Evolutionary conservation across 2,797 vertebrate genomes (phyloP).

Genomic region (Enteromius viviparus): DNA sequence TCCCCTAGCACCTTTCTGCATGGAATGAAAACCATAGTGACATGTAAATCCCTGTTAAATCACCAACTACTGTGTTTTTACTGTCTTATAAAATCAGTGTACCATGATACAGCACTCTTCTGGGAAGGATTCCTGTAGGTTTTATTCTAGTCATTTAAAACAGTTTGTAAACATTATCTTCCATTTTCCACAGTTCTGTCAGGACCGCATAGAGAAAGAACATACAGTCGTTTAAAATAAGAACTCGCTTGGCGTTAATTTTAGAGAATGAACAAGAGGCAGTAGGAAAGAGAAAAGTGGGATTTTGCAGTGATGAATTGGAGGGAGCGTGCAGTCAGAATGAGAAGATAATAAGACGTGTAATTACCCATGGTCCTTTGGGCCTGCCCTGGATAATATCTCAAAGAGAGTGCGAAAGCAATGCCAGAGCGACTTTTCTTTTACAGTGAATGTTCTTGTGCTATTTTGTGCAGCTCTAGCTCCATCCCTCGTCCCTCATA

Average conservation of each 20-base stretch:
- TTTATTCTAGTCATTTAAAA: not conserved
- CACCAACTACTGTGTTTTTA: not conserved
- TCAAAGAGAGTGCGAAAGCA: constrained; percentile 23
- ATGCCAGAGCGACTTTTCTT: not conserved
- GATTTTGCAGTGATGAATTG: constrained; percentile 33
- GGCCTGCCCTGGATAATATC: constrained; percentile 55
- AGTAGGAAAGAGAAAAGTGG: constrained; percentile 3
- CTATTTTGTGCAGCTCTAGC: constrained; percentile 20
- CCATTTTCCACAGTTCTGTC: not conserved
- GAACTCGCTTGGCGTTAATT: constrained; percentile 7
- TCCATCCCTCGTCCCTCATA: not conserved
- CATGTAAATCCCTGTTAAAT: not conserved
- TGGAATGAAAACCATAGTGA: not conserved
- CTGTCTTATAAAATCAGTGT: not conserved
- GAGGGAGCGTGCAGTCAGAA: constrained; percentile 34
- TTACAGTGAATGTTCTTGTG: constrained; percentile 10
- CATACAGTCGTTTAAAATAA: constrained; percentile 1
- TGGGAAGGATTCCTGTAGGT: not conserved
- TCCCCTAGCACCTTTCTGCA: not conserved
- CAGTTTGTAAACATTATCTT: not conserved
- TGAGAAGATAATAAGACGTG: constrained; percentile 51
- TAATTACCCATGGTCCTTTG: constrained; percentile 56
- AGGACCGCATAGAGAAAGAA: not conserved
- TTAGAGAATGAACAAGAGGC: constrained; percentile 12
- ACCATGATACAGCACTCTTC: not conserved